phyloP scores from a whole-genome alignment of 1,140 invertebrate species.

The Coboldia fuscipes region DNA sequence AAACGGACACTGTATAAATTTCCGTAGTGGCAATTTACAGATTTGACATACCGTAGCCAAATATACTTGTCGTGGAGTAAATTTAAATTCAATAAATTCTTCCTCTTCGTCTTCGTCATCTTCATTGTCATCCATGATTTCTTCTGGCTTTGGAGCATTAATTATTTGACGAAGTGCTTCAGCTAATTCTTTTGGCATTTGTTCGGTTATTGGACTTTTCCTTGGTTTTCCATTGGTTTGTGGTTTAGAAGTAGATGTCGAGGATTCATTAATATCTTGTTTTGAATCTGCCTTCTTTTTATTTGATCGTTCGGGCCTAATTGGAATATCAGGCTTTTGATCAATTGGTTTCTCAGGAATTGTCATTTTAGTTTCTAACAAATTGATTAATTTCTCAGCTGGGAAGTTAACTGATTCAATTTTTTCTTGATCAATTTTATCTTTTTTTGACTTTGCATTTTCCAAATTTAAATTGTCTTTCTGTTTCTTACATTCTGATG shows the following conservation, averaged over 20 bases:
- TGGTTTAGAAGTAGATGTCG: too few relatives aligned
- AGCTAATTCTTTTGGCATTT: too few relatives aligned
- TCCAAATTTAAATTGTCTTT: background rate
- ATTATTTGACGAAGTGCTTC: too few relatives aligned
- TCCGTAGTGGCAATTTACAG: constrained; percentile 3
- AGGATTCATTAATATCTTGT: too few relatives aligned
- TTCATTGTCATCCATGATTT: background rate
- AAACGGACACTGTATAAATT: constrained; percentile 14
- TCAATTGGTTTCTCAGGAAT: too few relatives aligned
- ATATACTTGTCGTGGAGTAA: constrained; percentile 16
- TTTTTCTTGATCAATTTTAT: background rate
- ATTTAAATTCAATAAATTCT: constrained; percentile 19
- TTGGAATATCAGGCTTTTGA: too few relatives aligned
- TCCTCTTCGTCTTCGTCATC: constrained; percentile 10
- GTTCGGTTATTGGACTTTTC: too few relatives aligned
- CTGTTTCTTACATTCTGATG: background rate
- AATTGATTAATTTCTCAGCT: background rate
- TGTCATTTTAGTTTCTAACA: constrained; percentile 1
- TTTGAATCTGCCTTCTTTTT: too few relatives aligned
- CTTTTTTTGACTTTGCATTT: background rate
- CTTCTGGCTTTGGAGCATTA: background rate
- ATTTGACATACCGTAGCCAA: constrained; percentile 17
- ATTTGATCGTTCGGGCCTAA: too few relatives aligned
- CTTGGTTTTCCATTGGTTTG: too few relatives aligned
- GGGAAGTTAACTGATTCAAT: background rate